Evolutionary conservation across 2,888 invertebrate species (phyloP).

Genomic region (Achlya flavicornis): DNA sequence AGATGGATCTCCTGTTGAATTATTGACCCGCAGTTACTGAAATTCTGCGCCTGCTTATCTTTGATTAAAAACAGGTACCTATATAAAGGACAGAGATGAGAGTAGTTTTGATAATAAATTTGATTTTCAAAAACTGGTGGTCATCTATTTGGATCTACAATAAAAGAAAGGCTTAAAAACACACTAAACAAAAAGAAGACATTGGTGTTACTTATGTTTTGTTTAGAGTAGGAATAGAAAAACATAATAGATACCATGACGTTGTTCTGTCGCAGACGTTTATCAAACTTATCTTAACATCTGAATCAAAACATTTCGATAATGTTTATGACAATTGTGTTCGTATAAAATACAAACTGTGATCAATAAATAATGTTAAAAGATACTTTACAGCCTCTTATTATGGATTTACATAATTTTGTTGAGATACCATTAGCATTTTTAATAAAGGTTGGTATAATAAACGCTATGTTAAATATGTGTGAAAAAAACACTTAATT

Average conservation of each 20-base stretch:
- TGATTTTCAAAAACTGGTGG: neutral
- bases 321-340: slow-evolving; percentile 10
- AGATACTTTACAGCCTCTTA: neutral
- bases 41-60: too few relatives aligned
- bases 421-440: slow-evolving; percentile 10
- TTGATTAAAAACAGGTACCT: too few relatives aligned
- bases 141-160: neutral
- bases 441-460: neutral
- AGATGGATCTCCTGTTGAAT: too few relatives aligned
- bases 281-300: slow-evolving; percentile 7
- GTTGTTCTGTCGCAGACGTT: neutral
- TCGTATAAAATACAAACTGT: slow-evolving; percentile 5
- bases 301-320: neutral
- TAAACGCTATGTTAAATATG: neutral
- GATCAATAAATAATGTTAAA: neutral
- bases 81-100: too few relatives aligned
- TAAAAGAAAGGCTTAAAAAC: neutral
- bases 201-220: neutral
- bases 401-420: slow-evolving; percentile 10
- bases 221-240: neutral
- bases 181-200: neutral
- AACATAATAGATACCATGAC: neutral
- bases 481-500: neutral
- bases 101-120: too few relatives aligned
- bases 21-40: too few relatives aligned